Evolutionary conservation across 1,140 invertebrate species (phyloP), one percentile per base, ranked within the genome.

Genomic region (Andricus grossulariae): DNA sequence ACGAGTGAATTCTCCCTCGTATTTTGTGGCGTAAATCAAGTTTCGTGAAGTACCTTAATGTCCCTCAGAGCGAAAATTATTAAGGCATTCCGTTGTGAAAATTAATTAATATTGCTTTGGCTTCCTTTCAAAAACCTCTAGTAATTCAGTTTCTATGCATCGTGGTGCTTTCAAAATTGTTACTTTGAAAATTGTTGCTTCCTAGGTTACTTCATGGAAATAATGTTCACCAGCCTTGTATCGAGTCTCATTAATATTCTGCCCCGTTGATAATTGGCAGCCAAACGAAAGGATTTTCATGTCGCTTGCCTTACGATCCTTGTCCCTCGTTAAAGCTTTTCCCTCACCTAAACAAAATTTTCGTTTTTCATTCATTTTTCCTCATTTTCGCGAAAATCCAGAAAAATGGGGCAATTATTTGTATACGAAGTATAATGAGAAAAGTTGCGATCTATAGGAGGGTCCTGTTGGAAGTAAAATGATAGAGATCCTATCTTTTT

Each of bases 211-310:
- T 25, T 2, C 25, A 25, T 60, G 57, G 57, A 25, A 60, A 25
- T 32, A 19, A 60, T 32, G 57, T 32, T 60, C 15, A 25, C 57
- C 21, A 60, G 12, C 21, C 21, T 60, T 5, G 57, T 60, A 45
- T 45, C 39, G 39, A 45, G 19, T 0, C 57, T 60, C 21, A 60
- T 60, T 60, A 60, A 60, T 60, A 60, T 60, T 60, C 57, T 25
- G 25, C 55, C 25, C 21, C 18, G 5, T 15, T 32, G 55, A 18
- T 25, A 60, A 19, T 16, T 60, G 21, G 19, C 21, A 25, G 57
- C 21, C 57, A 32, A 60, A 60, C 57, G 57, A 60, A 60, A 32
- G 21, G 57, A 60, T 60, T 60, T 60, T 25, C 21, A 60, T 60
- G 57, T 39, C 21, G 21, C 25, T 39, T 25, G 57, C 39, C 21